phyloP scores from a whole-genome alignment of 2,797 vertebrate species.

The Cygnus olor region DNA sequence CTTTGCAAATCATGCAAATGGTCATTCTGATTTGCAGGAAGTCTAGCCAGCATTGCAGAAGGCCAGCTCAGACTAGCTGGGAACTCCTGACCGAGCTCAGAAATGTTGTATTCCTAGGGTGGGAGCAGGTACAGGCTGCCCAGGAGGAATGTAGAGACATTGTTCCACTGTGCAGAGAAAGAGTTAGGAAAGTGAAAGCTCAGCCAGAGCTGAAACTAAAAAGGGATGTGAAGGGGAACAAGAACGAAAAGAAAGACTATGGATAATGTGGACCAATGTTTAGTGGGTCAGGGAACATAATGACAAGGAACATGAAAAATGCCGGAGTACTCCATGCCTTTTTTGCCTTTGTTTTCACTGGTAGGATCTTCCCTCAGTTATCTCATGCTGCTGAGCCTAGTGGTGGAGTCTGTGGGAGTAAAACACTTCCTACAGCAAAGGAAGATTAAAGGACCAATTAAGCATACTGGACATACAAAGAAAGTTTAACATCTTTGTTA shows the following conservation, averaged over 20 bases:
- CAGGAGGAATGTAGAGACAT: background rate
- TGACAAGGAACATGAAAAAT: background rate
- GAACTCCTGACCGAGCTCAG: background rate
- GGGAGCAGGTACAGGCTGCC: background rate
- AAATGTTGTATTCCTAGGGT: background rate
- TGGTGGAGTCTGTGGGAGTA: background rate
- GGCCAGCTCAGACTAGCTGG: background rate
- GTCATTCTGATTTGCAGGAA: background rate
- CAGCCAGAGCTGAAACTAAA: background rate
- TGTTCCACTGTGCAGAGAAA: background rate
- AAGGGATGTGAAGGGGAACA: background rate
- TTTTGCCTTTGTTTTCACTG: background rate
- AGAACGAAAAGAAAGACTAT: background rate
- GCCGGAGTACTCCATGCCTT: background rate
- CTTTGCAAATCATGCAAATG: background rate
- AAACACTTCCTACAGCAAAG: background rate
- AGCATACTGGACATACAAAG: background rate
- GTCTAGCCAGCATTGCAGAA: background rate
- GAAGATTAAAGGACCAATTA: background rate
- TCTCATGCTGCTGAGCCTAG: background rate
- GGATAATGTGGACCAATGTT: background rate
- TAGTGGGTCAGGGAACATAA: background rate
- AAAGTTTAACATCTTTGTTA: background rate
- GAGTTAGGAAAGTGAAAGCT: background rate
- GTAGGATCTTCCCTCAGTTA: background rate